Percentiles rank a stretch among this genome's conserved stretches.
These are phyloP conservation scores for Pholis gunnellus DNA, from an alignment of 2,113 vertebrate genomes.

Conservation along the genomic window DNA sequence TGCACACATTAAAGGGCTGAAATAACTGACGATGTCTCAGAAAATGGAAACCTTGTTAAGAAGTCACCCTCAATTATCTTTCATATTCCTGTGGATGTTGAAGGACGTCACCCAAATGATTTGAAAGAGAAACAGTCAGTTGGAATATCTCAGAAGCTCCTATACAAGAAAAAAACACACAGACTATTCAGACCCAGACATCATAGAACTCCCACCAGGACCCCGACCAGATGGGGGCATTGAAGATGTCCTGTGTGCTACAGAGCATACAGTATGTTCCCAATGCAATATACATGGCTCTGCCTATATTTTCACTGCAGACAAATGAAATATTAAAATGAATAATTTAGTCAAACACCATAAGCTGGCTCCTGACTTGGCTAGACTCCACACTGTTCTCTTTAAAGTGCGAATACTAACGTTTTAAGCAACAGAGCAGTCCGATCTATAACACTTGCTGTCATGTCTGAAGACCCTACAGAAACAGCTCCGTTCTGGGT, in stretches of 20 bases:
- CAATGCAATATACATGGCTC: constrained; percentile 33
- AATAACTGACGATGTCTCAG: constrained; percentile 21
- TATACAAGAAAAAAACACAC: neutral
- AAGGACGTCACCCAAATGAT: neutral
- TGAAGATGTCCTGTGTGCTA: constrained; percentile 14
- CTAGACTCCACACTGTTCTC: neutral
- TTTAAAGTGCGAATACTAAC: neutral
- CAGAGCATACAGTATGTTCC: neutral
- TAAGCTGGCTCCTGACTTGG: neutral
- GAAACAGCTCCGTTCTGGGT: neutral
- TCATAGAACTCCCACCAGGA: neutral
- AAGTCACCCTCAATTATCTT: neutral
- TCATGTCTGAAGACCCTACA: neutral
- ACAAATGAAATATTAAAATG: constrained; percentile 30
- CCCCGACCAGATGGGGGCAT: neutral
- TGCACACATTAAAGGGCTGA: constrained; percentile 32
- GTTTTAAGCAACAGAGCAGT: neutral
- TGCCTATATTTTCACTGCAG: neutral
- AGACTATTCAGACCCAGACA: neutral
- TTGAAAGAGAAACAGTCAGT: neutral
- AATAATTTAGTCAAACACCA: constrained; percentile 39
- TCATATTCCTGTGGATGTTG: neutral
- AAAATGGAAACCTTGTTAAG: constrained; percentile 20
- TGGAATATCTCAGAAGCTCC: neutral
- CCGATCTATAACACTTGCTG: neutral